Evolutionary conservation across 2,113 vertebrate species (phyloP).

Genomic region (Paraplagusia blochii): DNA sequence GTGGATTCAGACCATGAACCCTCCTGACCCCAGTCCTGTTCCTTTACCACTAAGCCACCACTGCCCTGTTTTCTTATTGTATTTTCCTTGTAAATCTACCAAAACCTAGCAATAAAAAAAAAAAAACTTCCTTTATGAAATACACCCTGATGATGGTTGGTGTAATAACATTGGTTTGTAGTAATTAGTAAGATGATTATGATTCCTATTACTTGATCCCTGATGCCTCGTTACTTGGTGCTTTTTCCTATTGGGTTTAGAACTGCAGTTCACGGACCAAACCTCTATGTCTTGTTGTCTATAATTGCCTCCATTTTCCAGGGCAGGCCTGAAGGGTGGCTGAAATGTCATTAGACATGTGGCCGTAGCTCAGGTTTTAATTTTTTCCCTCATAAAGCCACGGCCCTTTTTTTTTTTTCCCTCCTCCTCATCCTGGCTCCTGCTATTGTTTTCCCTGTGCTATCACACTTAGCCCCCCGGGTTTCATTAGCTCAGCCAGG

Average conservation of each 20-base stretch:
- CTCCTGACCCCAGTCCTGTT: too few relatives aligned
- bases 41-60: too few relatives aligned
- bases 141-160: too few relatives aligned
- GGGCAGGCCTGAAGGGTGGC: constrained; percentile 37
- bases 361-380: constrained; percentile 42
- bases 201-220: constrained; percentile 12
- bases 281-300: constrained; percentile 43
- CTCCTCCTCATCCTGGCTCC: background rate
- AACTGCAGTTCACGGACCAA: constrained; percentile 29
- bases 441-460: constrained; percentile 2
- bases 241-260: constrained; percentile 21
- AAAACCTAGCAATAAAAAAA: too few relatives aligned
- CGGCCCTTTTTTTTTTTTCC: constrained; percentile 11
- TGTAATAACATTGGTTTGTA: too few relatives aligned
- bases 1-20: too few relatives aligned
- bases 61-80: too few relatives aligned
- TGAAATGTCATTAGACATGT: constrained; percentile 52
- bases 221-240: constrained; percentile 7
- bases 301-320: constrained; percentile 54
- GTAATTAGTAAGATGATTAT: constrained; percentile 8
- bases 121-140: too few relatives aligned
- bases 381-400: constrained; percentile 50
- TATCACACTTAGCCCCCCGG: constrained; percentile 13
- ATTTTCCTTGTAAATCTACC: too few relatives aligned
- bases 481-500: constrained; percentile 56